Base-by-base conservation (phyloP, 2,888 invertebrate genomes). In the Phaonia tiefii region DNA sequence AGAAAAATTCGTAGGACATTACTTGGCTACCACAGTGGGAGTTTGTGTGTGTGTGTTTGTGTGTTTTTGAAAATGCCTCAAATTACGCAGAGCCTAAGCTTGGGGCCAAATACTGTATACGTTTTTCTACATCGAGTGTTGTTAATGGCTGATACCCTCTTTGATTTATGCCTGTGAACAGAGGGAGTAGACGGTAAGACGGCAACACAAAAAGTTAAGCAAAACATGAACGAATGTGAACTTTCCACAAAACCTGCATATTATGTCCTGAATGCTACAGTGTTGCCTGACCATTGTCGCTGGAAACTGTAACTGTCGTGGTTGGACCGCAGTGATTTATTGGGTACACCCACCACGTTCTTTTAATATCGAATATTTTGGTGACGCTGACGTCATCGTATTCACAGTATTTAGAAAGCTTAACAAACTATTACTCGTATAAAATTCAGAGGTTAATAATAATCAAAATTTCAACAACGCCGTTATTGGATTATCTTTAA, bases 71-170 rank as follows among this genome's bases (percentile, higher is more conserved):
- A 58, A 39, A 44, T 69, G 37, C n/a, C 37, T 20, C 10, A 74
- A 70, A 74, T 74, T 70, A 65, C 74, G 65, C 65, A 10, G 46
- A 56, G 79, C 65, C 25, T 46, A 65, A 79, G 46, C 15, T 67
- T 54, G 37, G 8, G 2, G 46, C 37, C 25, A 26, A n/a, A 39
- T 11, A 70, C 39, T 20, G 37, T 54, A 15, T 51, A 13, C 51
- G 8, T 54, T 13, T 25, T 22, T 4, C 13, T 25, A 25, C 54
- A 22, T 51, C 51, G 51, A 22, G 20, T 51, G 51, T 51, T 51
- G 51, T 20, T 51, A 51, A 51, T 22, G 51, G 51, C 51, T 51
- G 51, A 51, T 51, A 51, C 10, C 22, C 54, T 11, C 22, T 25
- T 54, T 54, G 54, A 54, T 54, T 54, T 54, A 54, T 54, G 54